Conservation (phyloP, 53 echinoderm and acorn worm species). For the Temnopleurus reevesii region DNA sequence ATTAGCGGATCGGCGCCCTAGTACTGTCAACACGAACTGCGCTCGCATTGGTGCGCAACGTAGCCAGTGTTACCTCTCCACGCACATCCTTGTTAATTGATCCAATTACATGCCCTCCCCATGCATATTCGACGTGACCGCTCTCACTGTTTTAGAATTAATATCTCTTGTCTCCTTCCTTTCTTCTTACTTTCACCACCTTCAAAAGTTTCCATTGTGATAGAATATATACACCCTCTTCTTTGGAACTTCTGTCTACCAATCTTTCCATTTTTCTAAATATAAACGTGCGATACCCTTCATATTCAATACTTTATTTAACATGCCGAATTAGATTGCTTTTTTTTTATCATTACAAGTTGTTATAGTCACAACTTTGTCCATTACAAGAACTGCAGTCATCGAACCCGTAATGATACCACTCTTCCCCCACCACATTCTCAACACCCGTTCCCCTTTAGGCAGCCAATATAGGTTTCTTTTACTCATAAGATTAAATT, state of each 20-base stretch:
- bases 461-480: conserved; percentile 12
- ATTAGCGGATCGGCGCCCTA: conserved; percentile 2
- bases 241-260: too few species aligned
- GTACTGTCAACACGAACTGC: conserved; percentile 18
- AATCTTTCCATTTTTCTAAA: not conserved
- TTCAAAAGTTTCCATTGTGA: too few species aligned
- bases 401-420: not conserved
- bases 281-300: too few species aligned
- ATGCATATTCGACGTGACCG: conserved; percentile 15
- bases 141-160: not conserved
- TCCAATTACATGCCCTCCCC: conserved; percentile 46
- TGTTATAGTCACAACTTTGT: too few species aligned
- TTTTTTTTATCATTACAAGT: too few species aligned
- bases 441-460: not conserved
- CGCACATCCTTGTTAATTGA: conserved; percentile 41
- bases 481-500: conserved; percentile 24
- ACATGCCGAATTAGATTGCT: too few species aligned
- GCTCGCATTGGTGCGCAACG: conserved; percentile 21
- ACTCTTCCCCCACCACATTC: not conserved
- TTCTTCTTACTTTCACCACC: too few species aligned
- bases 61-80: not conserved
- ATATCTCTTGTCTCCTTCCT: not conserved
- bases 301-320: too few species aligned
- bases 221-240: too few species aligned
- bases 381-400: not conserved